Conservation (phyloP, 2,888 invertebrate species). For the Nomada lathburiana region DNA sequence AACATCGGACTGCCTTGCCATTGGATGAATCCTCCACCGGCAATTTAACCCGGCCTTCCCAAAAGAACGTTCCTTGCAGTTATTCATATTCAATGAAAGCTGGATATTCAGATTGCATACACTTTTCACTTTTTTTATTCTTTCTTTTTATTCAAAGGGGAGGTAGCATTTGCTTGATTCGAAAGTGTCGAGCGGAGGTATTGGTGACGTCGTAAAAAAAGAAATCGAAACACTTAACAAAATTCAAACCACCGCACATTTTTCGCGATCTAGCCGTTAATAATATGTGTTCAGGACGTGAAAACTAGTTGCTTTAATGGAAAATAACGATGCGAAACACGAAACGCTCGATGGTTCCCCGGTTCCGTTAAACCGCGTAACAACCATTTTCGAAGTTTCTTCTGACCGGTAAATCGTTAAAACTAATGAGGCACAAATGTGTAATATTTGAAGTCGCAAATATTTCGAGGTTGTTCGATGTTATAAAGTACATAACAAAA, state of each 20-base stretch:
- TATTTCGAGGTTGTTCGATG: too few relatives aligned
- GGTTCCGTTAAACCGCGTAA: background rate
- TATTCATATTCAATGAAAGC: constrained; percentile 2
- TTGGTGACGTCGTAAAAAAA: background rate
- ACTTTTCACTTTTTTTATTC: background rate
- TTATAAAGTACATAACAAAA: too few relatives aligned
- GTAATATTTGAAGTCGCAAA: background rate
- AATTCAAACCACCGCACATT: too few relatives aligned
- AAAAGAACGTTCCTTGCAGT: background rate
- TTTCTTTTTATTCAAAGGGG: background rate
- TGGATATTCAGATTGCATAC: background rate
- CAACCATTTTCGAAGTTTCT: background rate
- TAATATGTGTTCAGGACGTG: background rate
- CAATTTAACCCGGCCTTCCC: background rate
- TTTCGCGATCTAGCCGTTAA: too few relatives aligned
- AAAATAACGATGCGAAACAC: constrained; percentile 2
- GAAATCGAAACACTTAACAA: too few relatives aligned
- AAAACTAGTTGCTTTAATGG: background rate
- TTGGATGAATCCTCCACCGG: background rate
- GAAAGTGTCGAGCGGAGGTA: background rate
- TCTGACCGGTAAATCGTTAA: background rate
- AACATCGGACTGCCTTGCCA: background rate
- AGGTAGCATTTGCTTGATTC: background rate
- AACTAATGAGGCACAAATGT: too few relatives aligned
- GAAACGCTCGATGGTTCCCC: background rate